Evolutionary conservation across 2,888 invertebrate species (phyloP).

Genomic region (Tigriopus californicus): DNA sequence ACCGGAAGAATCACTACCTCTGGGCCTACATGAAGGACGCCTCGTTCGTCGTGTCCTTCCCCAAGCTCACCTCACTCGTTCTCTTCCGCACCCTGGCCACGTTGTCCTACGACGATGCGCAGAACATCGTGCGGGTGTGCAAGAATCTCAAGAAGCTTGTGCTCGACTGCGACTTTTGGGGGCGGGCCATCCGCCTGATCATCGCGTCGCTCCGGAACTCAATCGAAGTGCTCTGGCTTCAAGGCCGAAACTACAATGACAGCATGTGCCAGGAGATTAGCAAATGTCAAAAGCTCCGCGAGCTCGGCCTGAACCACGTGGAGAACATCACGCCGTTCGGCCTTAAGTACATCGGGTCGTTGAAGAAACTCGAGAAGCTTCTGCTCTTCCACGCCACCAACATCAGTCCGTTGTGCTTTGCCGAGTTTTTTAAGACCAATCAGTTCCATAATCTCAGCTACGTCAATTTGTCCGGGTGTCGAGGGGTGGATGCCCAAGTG

Average conservation of each 20-base stretch:
- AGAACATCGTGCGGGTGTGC: not conserved
- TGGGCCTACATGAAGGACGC: constrained; percentile 4
- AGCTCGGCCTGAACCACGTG: not conserved
- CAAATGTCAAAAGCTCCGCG: not conserved
- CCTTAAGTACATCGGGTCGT: not conserved
- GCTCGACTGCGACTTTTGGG: not conserved
- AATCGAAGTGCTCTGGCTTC: not conserved
- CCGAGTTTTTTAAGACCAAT: not conserved
- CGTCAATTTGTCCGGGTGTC: not conserved
- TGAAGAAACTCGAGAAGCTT: not conserved
- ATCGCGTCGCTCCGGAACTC: not conserved
- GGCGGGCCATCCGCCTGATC: not conserved
- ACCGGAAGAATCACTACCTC: constrained; percentile 4
- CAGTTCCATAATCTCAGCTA: not conserved
- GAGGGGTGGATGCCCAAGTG: not conserved
- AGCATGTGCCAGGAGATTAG: constrained; percentile 2
- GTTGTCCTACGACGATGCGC: not conserved
- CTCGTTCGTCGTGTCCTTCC: not conserved
- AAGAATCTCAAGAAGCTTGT: not conserved
- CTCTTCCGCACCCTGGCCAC: constrained; percentile 1
- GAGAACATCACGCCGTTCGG: constrained; percentile 1
- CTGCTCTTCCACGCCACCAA: not conserved
- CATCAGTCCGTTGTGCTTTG: not conserved
- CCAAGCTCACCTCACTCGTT: not conserved
- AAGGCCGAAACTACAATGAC: constrained; percentile 1